Conservation (phyloP, 2,888 invertebrate genomes). For the Chorisops tibialis region DNA sequence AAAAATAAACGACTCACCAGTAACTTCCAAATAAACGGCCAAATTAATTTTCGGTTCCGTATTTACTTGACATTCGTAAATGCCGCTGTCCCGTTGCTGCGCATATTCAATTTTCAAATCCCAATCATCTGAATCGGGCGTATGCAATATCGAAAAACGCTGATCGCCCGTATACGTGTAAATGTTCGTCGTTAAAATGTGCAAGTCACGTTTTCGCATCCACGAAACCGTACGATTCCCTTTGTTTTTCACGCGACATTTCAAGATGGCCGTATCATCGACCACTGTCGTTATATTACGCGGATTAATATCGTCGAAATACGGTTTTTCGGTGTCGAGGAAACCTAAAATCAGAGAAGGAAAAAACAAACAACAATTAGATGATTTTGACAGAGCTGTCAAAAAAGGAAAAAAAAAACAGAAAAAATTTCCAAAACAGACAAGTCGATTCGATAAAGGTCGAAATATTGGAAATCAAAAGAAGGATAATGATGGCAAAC, state of each 20-base stretch:
- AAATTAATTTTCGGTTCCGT: conserved; percentile 87
- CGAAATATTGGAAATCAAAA: no score
- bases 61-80: conserved; percentile 87
- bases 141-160: conserved; percentile 79
- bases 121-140: conserved; percentile 83
- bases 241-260: conserved; percentile 81
- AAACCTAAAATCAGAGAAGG: conserved; percentile 32
- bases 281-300: conserved; percentile 81
- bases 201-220: conserved; percentile 58
- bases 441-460: no score
- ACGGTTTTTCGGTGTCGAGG: conserved; percentile 59
- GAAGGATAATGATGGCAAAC: no score
- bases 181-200: conserved; percentile 79
- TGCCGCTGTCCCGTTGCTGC: conserved; percentile 77
- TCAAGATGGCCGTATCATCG: conserved; percentile 74
- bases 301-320: conserved; percentile 80
- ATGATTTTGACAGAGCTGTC: no score
- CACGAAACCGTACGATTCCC: conserved; percentile 72
- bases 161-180: conserved; percentile 86
- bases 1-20: conserved; percentile 13
- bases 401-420: not conserved
- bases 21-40: conserved; percentile 68
- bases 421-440: no score
- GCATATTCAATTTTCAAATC: conserved; percentile 80
- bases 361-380: not conserved